A percentile compares a stretch with the other conserved stretches of the same genome.
phyloP scores from a whole-genome alignment of 2,113 vertebrate species.

The Elachura formosa region DNA sequence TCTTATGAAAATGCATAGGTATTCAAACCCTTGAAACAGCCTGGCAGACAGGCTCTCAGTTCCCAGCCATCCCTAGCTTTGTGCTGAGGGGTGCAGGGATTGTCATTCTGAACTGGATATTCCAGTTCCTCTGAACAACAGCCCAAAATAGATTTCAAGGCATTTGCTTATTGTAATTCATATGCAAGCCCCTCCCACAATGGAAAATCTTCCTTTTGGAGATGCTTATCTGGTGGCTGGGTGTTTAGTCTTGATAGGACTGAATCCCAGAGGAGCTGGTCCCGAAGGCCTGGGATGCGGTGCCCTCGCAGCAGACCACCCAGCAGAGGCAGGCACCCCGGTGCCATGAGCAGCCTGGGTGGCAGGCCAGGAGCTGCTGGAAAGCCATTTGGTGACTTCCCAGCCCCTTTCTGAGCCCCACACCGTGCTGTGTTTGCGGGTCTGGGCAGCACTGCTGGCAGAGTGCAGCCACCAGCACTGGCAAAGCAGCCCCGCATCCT shows the following conservation, averaged over 20 bases:
- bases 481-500: rapidly evolving
- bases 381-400: background rate
- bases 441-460: background rate
- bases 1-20: background rate
- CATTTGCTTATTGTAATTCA: constrained; percentile 60
- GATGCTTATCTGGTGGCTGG: constrained; percentile 52
- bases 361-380: background rate
- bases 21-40: background rate
- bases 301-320: constrained; percentile 33
- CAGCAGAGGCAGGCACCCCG: background rate
- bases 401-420: background rate
- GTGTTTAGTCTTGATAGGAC: constrained; percentile 36
- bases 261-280: constrained; percentile 43
- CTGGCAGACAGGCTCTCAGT: rapidly evolving
- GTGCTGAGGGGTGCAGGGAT: background rate
- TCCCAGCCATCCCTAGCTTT: background rate
- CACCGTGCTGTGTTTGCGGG: rapidly evolving
- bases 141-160: background rate
- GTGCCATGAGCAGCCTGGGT: rapidly evolving
- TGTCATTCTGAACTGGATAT: background rate
- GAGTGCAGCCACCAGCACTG: background rate
- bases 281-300: constrained; percentile 43
- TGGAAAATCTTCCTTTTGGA: constrained; percentile 57
- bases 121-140: background rate
- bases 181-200: constrained; percentile 54